Evolutionary conservation across 2,113 vertebrate genomes (phyloP).

Genomic region (Anseranas semipalmata): DNA sequence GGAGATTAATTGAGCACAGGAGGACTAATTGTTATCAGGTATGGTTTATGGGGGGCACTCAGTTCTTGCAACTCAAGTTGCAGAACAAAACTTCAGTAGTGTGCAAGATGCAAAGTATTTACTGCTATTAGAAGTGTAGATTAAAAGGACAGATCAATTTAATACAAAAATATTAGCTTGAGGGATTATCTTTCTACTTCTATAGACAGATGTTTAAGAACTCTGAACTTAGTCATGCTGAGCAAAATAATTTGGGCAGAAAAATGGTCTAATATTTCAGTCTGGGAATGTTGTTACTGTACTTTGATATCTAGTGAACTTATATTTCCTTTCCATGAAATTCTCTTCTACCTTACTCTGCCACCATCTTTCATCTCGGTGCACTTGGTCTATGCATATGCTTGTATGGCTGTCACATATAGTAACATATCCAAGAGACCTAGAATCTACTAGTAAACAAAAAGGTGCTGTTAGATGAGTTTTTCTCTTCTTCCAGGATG

Average conservation of each 20-base stretch:
- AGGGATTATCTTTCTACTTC: neutral
- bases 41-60: fast-evolving
- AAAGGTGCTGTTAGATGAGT: conserved; percentile 2
- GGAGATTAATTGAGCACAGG: neutral
- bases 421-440: neutral
- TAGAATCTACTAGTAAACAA: neutral
- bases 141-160: neutral
- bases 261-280: neutral
- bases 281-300: neutral
- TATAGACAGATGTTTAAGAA: neutral
- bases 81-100: neutral
- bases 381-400: neutral
- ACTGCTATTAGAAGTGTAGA: neutral
- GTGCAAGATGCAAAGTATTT: neutral
- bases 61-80: neutral
- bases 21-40: neutral
- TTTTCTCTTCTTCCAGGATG: neutral
- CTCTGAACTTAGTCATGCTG: neutral
- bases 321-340: neutral
- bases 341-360: neutral
- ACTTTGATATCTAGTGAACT: neutral
- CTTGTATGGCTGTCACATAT: neutral
- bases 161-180: neutral
- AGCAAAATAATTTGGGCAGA: neutral
- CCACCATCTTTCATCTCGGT: neutral